phyloP scores from a whole-genome alignment of 1,140 invertebrate species.

The Formica selysi region DNA sequence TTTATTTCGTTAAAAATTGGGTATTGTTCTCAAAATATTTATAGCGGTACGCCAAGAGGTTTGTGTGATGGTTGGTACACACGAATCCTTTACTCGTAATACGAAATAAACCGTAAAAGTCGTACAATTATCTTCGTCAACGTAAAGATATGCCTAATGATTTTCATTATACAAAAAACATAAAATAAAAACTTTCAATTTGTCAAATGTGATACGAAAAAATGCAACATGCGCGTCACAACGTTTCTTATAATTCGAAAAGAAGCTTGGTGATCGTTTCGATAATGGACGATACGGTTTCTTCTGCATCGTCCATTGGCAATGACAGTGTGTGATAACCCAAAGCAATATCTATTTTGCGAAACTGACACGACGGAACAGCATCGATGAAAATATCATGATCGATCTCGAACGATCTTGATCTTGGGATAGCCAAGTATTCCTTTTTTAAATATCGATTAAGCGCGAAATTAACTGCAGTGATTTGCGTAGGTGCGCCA shows the following conservation, averaged over 20 bases:
- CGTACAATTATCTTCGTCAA: neutral
- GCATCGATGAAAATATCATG: neutral
- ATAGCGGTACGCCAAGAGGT: neutral
- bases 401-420: neutral
- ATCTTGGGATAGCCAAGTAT: neutral
- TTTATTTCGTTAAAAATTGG: slow-evolving; percentile 7
- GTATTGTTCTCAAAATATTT: slow-evolving; percentile 5
- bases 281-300: slow-evolving; percentile 35
- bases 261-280: slow-evolving; percentile 33
- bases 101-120: slow-evolving; percentile 3
- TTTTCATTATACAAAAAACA: neutral
- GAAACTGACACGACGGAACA: slow-evolving; percentile 24
- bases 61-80: neutral
- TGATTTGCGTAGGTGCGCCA: slow-evolving; percentile 11
- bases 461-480: slow-evolving; percentile 3
- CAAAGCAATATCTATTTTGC: slow-evolving; percentile 74
- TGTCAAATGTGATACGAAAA: neutral
- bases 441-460: slow-evolving; percentile 8
- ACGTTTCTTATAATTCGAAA: slow-evolving; percentile 41
- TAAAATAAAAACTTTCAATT: neutral
- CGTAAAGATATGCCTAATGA: neutral
- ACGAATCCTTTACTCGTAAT: neutral
- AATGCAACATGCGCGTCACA: neutral
- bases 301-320: slow-evolving; percentile 5
- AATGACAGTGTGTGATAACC: slow-evolving; percentile 74